Evolutionary conservation across 2,888 invertebrate genomes (phyloP), one percentile per base, ranked within the genome.

Genomic region (Erannis defoliaria): DNA sequence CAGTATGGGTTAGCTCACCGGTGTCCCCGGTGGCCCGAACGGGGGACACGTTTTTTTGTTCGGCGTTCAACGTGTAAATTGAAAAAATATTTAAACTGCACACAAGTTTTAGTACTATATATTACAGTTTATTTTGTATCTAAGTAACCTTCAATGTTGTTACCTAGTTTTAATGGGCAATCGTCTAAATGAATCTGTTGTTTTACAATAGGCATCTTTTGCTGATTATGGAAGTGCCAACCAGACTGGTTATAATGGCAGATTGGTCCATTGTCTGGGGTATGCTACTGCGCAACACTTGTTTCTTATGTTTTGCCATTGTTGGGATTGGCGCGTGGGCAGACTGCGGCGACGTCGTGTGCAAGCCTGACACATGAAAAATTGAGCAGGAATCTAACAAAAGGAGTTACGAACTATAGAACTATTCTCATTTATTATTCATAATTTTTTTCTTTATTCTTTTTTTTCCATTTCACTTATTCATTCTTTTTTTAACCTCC

Each of bases 201-300:
- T 82, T 77, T 70, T 80, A 77, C 81, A 82, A 81, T 78, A 85
- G 77, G 79, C 74, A 80, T 80, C 78, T 78, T 71, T 70, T 76
- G 67, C 74, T 77, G 68, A 73, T 68, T 81, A 80, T 79, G 77
- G 75, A 74, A 67, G 65, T 70, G 75, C 73, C 75, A 69, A 75
- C 70, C 70, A 73, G 75, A 80, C 76, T 72, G 77, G 74, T 78
- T 67, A 78, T 82, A 80, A 84, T 81, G 76, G 79, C 73, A 75
- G 76, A 82, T 79, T 80, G 72, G 76, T 81, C 85, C 78, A 90
- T 90, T 90, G 90, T 90, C 77, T 84, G 77, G 62, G 76, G 77
- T 75, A 78, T 78, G 85, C 85, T 86, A 89, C 88, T 90, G 84
- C 87, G 89, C 85, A 86, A 82, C 83, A 77, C 74, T 78, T 75